phyloP scores from a whole-genome alignment of 2,888 invertebrate species.

The Cetonia aurata region DNA sequence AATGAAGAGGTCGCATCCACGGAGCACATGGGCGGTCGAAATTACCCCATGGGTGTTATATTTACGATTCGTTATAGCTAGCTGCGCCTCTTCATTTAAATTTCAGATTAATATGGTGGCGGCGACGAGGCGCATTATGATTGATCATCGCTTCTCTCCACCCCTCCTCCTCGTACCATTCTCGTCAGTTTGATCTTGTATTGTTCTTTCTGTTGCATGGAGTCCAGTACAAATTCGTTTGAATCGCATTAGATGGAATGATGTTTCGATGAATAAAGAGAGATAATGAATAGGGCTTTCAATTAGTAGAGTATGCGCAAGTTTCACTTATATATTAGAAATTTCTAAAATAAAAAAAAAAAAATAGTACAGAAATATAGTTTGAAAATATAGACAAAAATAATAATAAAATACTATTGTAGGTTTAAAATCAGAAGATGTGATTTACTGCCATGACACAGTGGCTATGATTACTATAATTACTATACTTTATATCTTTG shows the following conservation, averaged over 20 bases:
- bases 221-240: slow-evolving; percentile 11
- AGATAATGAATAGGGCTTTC: too few relatives aligned
- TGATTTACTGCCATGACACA: too few relatives aligned
- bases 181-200: neutral
- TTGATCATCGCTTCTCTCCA: slow-evolving; percentile 20
- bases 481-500: too few relatives aligned
- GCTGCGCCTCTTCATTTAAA: slow-evolving; percentile 41
- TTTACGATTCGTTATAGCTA: slow-evolving; percentile 34
- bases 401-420: too few relatives aligned
- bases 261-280: too few relatives aligned
- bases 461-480: too few relatives aligned
- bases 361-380: too few relatives aligned
- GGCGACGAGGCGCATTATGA: slow-evolving; percentile 20
- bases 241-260: neutral
- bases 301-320: too few relatives aligned
- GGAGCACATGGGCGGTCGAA: slow-evolving; percentile 20
- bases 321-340: too few relatives aligned
- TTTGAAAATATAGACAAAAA: too few relatives aligned
- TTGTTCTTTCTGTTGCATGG: neutral
- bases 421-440: too few relatives aligned
- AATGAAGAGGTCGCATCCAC: neutral
- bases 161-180: slow-evolving; percentile 2
- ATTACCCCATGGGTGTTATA: slow-evolving; percentile 40
- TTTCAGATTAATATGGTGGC: slow-evolving; percentile 37
- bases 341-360: too few relatives aligned